Evolutionary conservation across 2,113 vertebrate species (phyloP).

Genomic region (Brachyistius frenatus): DNA sequence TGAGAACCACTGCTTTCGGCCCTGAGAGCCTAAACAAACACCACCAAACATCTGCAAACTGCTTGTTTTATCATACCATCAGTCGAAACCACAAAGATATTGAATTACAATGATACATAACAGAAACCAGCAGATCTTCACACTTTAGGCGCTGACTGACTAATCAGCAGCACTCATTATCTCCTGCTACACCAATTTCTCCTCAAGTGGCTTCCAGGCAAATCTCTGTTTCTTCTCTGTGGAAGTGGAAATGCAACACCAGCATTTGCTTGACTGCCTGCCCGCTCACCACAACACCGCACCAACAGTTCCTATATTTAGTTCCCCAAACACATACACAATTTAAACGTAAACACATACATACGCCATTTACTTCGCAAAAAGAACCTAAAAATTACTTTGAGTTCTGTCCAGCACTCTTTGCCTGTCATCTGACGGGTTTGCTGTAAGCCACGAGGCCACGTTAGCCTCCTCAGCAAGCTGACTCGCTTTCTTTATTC

Average conservation of each 20-base stretch:
- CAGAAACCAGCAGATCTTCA: too few species aligned
- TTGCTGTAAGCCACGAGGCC: conserved; percentile 50
- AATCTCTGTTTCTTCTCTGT: background rate
- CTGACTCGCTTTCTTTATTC: conserved; percentile 48
- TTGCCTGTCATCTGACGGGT: conserved; percentile 42
- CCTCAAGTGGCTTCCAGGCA: background rate
- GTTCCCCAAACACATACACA: background rate
- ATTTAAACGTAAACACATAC: background rate
- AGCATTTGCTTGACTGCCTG: conserved; percentile 16
- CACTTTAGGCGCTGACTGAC: too few species aligned
- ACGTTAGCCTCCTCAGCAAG: conserved; percentile 36
- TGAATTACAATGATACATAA: too few species aligned
- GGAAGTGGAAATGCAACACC: conserved; percentile 1
- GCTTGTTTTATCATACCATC: too few species aligned
- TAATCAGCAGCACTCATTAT: too few species aligned
- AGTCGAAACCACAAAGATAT: too few species aligned
- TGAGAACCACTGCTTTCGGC: too few species aligned
- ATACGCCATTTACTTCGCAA: background rate
- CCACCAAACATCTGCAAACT: too few species aligned
- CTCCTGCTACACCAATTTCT: too few species aligned
- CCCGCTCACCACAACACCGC: conserved; percentile 5
- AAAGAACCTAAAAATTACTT: too few species aligned
- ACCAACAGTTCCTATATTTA: conserved; percentile 4
- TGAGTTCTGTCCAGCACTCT: background rate
- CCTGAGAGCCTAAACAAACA: too few species aligned